Base-by-base conservation (phyloP, 2,113 vertebrate species). In the Octodon degus region DNA sequence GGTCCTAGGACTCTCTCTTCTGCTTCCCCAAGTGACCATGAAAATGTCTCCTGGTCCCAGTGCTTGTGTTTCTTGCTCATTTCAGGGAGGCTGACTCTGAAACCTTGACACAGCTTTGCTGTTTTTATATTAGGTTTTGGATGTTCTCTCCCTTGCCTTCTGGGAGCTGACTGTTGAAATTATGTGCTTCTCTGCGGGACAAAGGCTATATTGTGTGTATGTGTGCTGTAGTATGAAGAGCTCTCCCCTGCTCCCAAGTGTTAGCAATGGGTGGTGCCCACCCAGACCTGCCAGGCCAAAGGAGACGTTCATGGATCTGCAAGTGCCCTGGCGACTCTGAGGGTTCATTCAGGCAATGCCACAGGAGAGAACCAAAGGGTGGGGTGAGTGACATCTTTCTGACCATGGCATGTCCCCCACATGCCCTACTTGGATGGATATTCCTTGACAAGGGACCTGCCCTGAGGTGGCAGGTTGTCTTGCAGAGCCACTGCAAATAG, bases 111-210 rank as follows among this genome's bases (percentile, higher is more conserved):
- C 50, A 55, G 77, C 77, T 82, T 95, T 90, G 43, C 5, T 97
- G 97, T 97, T 97, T 97, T 97, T 97, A 96, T 91, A 92, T 95
- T 97, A 89, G 96, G 89, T 94, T 96, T 96, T 96, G 97, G 96
- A 97, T 94, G 97, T 94, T 94, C 92, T 95, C 92, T 97, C 90
- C 93, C 63, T 97, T 97, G 97, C 96, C 92, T 97, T 97, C 95
- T 96, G 97, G 95, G 86, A 97, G 96, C 97, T 72, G 86, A 95
- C 95, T 97, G 94, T 94, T 97, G 95, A 97, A 97, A 95, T 97
- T 94, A 94, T 97, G 97, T 98, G 97, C 97, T 97, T 96, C 96
- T 97, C 97, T 95, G 77, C 92, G 97, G 93, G 97, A 98, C 97
- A 97, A 98, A 98, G 97, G 96, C 96, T 96, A 96, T 87, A 97